Percentiles rank a stretch among this genome's conserved stretches.
Evolutionary conservation across 2,797 vertebrate genomes (phyloP).

Genomic region (Lepilemur septentrionalis): DNA sequence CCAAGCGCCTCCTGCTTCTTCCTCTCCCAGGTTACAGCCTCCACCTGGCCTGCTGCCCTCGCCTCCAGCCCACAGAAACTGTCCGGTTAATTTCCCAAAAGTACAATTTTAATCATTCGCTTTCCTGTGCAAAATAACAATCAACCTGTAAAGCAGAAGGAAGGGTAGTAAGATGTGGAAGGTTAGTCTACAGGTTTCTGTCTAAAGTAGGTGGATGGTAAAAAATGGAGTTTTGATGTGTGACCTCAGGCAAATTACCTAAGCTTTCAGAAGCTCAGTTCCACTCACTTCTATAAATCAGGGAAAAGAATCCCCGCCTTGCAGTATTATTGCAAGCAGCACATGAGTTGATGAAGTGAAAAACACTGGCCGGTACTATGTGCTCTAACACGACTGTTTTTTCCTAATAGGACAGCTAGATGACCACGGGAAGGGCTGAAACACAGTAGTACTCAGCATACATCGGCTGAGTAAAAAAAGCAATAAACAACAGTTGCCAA

Average conservation of each 20-base stretch:
- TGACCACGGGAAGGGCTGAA: not conserved
- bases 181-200: not conserved
- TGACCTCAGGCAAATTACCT: not conserved
- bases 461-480: not conserved
- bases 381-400: not conserved
- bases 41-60: not conserved
- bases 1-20: not conserved
- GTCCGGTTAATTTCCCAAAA: not conserved
- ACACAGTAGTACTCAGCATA: not conserved
- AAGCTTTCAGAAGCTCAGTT: not conserved
- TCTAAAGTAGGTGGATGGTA: not conserved
- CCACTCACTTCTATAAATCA: not conserved
- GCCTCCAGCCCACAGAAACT: not conserved
- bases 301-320: not conserved
- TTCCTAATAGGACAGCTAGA: not conserved
- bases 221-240: not conserved
- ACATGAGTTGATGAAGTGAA: not conserved
- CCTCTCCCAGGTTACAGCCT: not conserved
- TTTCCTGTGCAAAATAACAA: not conserved
- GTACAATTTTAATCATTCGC: not conserved
- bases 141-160: not conserved
- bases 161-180: not conserved
- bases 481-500: conserved; percentile 53
- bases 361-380: not conserved
- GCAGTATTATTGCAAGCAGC: not conserved